Evolutionary conservation across 2,113 vertebrate genomes (phyloP).

Genomic region (Scomber scombrus): DNA sequence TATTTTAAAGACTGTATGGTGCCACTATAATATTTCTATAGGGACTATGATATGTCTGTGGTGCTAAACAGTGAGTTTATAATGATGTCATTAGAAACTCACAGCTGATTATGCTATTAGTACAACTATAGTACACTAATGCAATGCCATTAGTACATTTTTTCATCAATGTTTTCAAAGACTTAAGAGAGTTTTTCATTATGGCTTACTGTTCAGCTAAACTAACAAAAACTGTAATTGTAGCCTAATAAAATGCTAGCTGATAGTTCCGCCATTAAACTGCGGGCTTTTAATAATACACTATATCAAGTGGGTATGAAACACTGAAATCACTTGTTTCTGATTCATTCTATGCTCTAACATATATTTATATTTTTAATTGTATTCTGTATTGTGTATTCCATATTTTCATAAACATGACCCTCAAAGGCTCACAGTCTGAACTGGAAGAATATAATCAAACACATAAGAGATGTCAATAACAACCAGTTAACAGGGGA

Average conservation of each 20-base stretch:
- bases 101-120: no score
- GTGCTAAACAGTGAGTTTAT: constrained; percentile 7
- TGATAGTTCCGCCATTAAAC: not conserved
- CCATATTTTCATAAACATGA: not conserved
- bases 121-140: not conserved
- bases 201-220: not conserved
- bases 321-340: not conserved
- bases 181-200: constrained; percentile 7
- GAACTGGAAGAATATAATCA: not conserved
- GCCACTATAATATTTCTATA: constrained; percentile 13
- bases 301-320: not conserved
- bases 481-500: not conserved
- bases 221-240: constrained; percentile 2
- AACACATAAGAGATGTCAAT: not conserved
- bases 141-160: not conserved
- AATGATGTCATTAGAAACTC: constrained; percentile 7
- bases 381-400: not conserved
- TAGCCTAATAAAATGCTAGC: constrained; percentile 20
- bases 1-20: constrained; percentile 5
- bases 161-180: constrained; percentile 15
- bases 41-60: constrained; percentile 28
- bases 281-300: not conserved
- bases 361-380: not conserved
- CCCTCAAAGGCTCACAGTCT: not conserved
- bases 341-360: not conserved